Percentiles rank a stretch among this genome's conserved stretches.
phyloP scores from a whole-genome alignment of 2,888 invertebrate species.

The Oscheius onirici region DNA sequence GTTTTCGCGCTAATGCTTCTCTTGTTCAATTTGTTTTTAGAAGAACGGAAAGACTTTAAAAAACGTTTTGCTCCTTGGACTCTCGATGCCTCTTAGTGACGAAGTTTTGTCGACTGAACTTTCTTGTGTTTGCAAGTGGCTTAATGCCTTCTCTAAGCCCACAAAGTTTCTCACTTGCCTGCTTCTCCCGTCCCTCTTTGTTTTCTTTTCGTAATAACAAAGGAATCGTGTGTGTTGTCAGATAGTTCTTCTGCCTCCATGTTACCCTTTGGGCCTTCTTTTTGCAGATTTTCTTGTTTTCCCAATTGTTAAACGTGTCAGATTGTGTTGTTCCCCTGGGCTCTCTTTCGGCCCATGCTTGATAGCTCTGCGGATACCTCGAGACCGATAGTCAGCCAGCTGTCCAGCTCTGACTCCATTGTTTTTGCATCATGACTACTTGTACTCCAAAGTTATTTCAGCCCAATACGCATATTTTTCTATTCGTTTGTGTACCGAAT shows the following conservation, averaged over 20 bases:
- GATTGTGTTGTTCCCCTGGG: slow-evolving; percentile 25
- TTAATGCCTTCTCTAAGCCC: slow-evolving; percentile 3
- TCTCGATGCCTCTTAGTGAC: too few relatives aligned
- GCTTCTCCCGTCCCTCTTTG: background rate
- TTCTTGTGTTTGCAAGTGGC: slow-evolving; percentile 1
- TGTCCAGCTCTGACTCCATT: background rate
- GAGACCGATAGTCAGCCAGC: slow-evolving; percentile 19
- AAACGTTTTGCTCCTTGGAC: too few relatives aligned
- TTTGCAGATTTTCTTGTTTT: slow-evolving; percentile 8
- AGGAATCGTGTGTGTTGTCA: background rate
- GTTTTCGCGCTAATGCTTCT: too few relatives aligned
- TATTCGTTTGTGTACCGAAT: too few relatives aligned
- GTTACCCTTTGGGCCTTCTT: background rate
- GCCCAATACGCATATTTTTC: too few relatives aligned
- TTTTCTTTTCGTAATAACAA: background rate
- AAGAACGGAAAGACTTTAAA: too few relatives aligned
- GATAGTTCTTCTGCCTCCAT: background rate
- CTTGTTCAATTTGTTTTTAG: too few relatives aligned
- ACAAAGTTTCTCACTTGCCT: slow-evolving; percentile 3
- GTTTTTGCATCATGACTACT: too few relatives aligned
- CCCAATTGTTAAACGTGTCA: slow-evolving; percentile 19
- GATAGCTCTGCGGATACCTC: slow-evolving; percentile 22
- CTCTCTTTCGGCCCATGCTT: slow-evolving; percentile 2
- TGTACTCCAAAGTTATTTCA: too few relatives aligned
- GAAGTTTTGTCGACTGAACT: too few relatives aligned